phyloP scores from a whole-genome alignment of 2,113 vertebrate species.

The Rhadina sibilatrix region DNA sequence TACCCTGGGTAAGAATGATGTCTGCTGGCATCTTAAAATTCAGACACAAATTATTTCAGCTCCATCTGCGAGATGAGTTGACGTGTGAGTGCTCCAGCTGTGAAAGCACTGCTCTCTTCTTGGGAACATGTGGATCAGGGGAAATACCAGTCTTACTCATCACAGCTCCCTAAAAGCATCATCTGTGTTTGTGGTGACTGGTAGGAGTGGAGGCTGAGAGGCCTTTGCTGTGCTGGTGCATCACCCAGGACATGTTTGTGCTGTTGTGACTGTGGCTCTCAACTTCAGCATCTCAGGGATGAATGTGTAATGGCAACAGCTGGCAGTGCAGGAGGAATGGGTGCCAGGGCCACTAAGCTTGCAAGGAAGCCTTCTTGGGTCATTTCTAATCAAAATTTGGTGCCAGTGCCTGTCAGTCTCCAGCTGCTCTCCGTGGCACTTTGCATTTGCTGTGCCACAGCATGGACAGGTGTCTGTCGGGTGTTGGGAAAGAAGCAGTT shows the following conservation, averaged over 20 bases:
- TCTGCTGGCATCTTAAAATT: not conserved
- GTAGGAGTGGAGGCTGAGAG: not conserved
- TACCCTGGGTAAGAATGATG: not conserved
- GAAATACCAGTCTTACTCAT: not conserved
- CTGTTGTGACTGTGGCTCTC: not conserved
- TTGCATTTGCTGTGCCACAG: not conserved
- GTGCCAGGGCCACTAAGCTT: not conserved
- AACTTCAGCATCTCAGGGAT: not conserved
- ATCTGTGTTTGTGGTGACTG: not conserved
- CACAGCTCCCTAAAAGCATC: not conserved
- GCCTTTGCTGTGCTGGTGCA: not conserved
- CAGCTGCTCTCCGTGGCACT: not conserved
- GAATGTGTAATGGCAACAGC: not conserved
- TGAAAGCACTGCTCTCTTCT: not conserved
- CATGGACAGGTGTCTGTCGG: accelerated
- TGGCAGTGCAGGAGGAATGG: not conserved
- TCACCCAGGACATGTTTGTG: not conserved
- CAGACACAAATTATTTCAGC: not conserved
- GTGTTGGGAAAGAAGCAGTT: accelerated
- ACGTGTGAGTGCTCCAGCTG: not conserved
- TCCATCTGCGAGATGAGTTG: not conserved
- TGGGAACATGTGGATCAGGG: not conserved
- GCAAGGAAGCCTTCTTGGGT: not conserved
- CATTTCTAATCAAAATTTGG: not conserved
- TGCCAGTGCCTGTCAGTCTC: not conserved